Evolutionary conservation across 1,140 invertebrate species (phyloP), one percentile per base, ranked within the genome.

Genomic region (Grapholita molesta): DNA sequence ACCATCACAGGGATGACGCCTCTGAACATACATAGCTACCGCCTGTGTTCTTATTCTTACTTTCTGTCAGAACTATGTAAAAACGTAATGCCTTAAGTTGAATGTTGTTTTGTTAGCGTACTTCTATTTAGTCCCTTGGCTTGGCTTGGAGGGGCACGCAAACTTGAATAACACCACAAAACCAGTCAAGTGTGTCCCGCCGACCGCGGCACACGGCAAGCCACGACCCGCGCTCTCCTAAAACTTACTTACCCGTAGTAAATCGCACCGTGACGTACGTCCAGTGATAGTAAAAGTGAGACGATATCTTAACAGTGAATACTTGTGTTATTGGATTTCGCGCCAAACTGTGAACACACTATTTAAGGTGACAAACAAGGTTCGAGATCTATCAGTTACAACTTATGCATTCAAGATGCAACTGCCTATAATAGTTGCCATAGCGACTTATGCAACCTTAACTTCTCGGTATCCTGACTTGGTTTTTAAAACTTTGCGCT

Each of bases 281-380:
- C 12, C 12, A n/a, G n/a, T n/a, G 35, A 38, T 72, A 75, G 77
- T 79, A 73, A 79, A 33, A 83, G 84, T 84, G 76, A 86, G 85
- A 83, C 85, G 80, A 84, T 81, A 85, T 61, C 64, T 53, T 69
- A 57, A 25, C 53, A 57, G 21, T 57, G 23, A 25, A 11, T n/a
- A 57, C 3, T 38, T 38, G 35, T 38, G 35, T 38, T 38, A 18
- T 25, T 23, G 53, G 53, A 57, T 57, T 57, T 57, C 21, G 53
- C 53, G 53, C 53, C 53, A 57, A 57, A 57, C 53, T 57, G 18
- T 5, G 3, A n/a, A 57, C 23, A 57, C 53, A 57, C 53, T 23
- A 28, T 5, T n/a, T 25, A 25, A 53, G 53, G 53, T 57, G 24
- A 57, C 53, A 57, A 57, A 57, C 53, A 57, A 57, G 53, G 25